These are phyloP conservation scores for Chlorops oryzae DNA, from an alignment of 1,140 invertebrate species.

Conservation along the genomic window DNA sequence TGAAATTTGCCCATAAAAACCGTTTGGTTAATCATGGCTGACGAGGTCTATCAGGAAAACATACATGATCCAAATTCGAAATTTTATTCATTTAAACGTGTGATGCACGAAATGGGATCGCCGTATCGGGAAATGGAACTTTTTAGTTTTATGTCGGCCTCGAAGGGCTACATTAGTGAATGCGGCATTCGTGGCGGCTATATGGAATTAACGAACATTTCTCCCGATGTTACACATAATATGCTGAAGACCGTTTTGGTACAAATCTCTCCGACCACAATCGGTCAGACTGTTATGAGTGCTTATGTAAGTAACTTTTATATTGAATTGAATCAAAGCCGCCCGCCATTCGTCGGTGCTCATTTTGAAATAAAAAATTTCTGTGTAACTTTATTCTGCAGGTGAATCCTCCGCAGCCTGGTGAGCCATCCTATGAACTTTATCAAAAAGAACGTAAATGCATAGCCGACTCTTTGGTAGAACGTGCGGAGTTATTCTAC, in stretches of 20 bases:
- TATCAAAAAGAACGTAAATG: constrained; percentile 71
- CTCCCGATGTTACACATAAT: constrained; percentile 76
- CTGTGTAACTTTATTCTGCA: constrained; percentile 48
- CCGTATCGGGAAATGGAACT: constrained; percentile 82
- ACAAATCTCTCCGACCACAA: constrained; percentile 84
- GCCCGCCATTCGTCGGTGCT: no score
- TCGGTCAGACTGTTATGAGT: constrained; percentile 77
- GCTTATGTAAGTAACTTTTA: constrained; percentile 51
- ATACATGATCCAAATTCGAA: constrained; percentile 81
- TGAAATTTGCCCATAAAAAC: constrained; percentile 86
- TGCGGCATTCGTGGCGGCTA: constrained; percentile 95
- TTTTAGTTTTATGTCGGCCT: constrained; percentile 93
- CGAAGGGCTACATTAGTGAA: constrained; percentile 76
- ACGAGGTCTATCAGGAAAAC: constrained; percentile 96
- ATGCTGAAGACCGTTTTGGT: constrained; percentile 93
- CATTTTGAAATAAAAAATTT: no score
- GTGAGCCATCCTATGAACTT: constrained; percentile 76
- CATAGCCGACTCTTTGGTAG: constrained; percentile 74
- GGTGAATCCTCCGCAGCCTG: constrained; percentile 69
- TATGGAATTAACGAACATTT: constrained; percentile 82
- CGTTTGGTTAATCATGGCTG: constrained; percentile 84
- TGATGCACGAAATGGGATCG: constrained; percentile 71
- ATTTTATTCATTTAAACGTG: constrained; percentile 94
- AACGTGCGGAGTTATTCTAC: constrained; percentile 75
- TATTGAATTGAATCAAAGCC: no score